A percentile compares a stretch with the other conserved stretches of the same genome.
phyloP scores from a whole-genome alignment of 2,888 invertebrate species.

The Synanthedon formicaeformis region DNA sequence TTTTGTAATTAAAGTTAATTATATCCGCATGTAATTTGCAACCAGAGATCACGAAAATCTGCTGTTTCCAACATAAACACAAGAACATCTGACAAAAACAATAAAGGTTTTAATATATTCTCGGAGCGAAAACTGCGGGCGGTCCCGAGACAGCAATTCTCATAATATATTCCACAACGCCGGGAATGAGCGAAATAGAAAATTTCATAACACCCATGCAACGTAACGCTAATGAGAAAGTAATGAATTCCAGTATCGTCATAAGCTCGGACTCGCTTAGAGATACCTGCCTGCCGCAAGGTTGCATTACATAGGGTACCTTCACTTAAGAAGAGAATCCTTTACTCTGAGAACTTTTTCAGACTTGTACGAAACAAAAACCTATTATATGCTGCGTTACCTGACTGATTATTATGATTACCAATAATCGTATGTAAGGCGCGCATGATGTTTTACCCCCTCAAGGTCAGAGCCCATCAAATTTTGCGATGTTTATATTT shows the following conservation, averaged over 20 bases:
- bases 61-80: not conserved
- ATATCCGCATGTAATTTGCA: no score
- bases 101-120: not conserved
- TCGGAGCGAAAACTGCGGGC: not conserved
- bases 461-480: no score
- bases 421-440: no score
- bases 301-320: not conserved
- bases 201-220: conserved; percentile 15
- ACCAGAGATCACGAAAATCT: no score
- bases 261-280: conserved; percentile 23
- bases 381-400: no score
- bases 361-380: no score
- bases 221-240: conserved; percentile 35
- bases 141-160: not conserved
- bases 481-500: no score
- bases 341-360: no score
- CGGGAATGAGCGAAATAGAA: conserved; percentile 6
- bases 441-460: no score
- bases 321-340: not conserved
- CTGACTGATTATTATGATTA: no score
- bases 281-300: conserved; percentile 9
- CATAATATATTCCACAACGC: not conserved
- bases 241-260: conserved; percentile 40
- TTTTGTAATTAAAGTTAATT: no score
- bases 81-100: not conserved